Base-by-base conservation (phyloP, 2,113 vertebrate species). In the Chaenocephalus aceratus region DNA sequence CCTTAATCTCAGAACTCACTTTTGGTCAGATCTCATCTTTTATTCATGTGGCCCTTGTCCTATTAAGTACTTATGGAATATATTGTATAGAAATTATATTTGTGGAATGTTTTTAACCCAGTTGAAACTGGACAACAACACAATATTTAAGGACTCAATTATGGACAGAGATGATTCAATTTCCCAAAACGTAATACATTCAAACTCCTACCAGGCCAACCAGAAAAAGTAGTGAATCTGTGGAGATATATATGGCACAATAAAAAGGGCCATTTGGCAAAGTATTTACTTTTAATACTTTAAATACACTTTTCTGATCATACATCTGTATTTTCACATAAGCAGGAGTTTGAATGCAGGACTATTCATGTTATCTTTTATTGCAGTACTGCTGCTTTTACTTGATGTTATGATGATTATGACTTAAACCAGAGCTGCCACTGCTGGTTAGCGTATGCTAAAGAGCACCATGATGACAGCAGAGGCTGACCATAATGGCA, bases 401-500 rank as follows among this genome's bases (percentile, higher is more conserved):
- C 41, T 30, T 26, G 59, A 41, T 6, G 36, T 1, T 41, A 41
- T 41, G 36, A 41, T 41, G 36, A 83, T 57, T 46, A 52, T 77
- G 77, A 82, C 62, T 59, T 9, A 69, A 84, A 84, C 30, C 82
- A 61, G 70, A 4, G 63, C 62, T 78, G 67, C 52, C 79, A 75
- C 78, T 86, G 74, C 84, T 78, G 73, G 84, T 90, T 86, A 91
- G 80, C 66, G 36, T 84, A 70, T 79, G 82, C 83, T 82, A 80
- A 88, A 82, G 79, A 86, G 75, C 73, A 52, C 49, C 16, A 21
- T 52, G 72, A 65, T 92, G 86, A 89, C 88, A 91, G 84, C 75
- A 86, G 82, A 4, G 60, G 46, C 88, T 62, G 84, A 83, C 67
- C 87, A 82, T 86, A 92, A 90, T 88, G 80, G 78, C 73, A 64